Evolutionary conservation across 2,113 vertebrate species (phyloP), one percentile per base, ranked within the genome.

Genomic region (Phyllostomus discolor): DNA sequence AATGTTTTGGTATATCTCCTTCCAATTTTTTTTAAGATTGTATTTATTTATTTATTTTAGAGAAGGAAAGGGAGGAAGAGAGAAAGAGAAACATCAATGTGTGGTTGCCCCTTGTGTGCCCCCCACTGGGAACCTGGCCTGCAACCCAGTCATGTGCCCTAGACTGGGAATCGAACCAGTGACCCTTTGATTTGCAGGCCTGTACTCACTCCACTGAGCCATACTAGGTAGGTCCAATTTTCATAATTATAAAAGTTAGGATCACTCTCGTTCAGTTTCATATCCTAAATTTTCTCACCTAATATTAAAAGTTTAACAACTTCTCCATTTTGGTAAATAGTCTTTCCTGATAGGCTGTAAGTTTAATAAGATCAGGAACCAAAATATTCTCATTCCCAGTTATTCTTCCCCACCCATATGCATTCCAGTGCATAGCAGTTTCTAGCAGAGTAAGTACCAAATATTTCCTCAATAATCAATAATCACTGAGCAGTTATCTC

Each of bases 231-330:
- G 57, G 22, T 8, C 57, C 57, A 64, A 86, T 59, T 54, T 38
- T 94, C 90, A 80, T 79, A 52, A 78, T 78, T 90, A 50, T 38
- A 86, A 92, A 62, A 70, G 38, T 35, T 72, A 59, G 64, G 72
- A 73, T 86, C 52, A 73, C 16, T 48, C n/a, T 52, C 50, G 52
- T 43, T 89, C 50, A 72, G 67, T 67, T 86, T 10, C 93, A 15
- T 28, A 82, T 87, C 28, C 16, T 73, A 66, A 35, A 57, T 54
- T 76, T 91, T 78, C 48, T 57, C 80, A 96, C 43, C 90, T 54
- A 73, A 48, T 90, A 93, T 85, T 85, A 76, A 72, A 85, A 95
- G 20, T 46, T 70, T 70, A 70, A 95, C 41, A 70, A 95, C n/a
- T 83, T 90, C 72, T 66, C 22, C 72, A 80, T 54, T 46, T 94